Conservation (phyloP, 2,113 vertebrate species). For the Dipodomys merriami region DNA sequence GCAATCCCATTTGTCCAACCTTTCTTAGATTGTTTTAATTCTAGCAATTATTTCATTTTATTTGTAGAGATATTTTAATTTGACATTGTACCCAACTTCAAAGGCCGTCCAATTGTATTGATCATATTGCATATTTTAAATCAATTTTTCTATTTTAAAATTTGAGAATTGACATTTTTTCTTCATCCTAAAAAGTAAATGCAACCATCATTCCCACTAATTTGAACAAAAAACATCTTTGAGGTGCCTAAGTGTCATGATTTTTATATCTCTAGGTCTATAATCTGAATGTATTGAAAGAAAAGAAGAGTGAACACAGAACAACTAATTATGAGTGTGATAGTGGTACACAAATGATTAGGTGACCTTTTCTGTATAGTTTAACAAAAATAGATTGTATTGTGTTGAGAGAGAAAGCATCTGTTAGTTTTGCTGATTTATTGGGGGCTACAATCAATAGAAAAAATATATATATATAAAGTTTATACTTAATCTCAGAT, state of each 20-base stretch:
- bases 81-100: no score
- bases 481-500: no score
- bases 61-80: no score
- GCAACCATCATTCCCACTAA: neutral
- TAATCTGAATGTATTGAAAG: neutral
- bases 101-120: no score
- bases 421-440: neutral
- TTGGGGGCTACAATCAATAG: neutral
- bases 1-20: no score
- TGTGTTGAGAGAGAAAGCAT: neutral
- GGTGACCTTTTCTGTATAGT: neutral
- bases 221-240: neutral
- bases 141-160: neutral
- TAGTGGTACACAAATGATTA: neutral
- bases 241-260: neutral
- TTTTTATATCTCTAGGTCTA: neutral
- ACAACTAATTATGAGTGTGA: neutral
- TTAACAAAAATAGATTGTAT: neutral
- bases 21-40: no score
- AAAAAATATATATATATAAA: no score
- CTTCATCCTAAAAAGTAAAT: neutral
- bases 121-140: no score
- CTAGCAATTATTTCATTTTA: no score
- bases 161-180: neutral
- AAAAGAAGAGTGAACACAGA: neutral